Percentiles rank a stretch among this genome's conserved stretches.
These are phyloP conservation scores for Ricordea florida DNA, from an alignment of 92 coral and sea anemone genomes.

Conservation along the genomic window DNA sequence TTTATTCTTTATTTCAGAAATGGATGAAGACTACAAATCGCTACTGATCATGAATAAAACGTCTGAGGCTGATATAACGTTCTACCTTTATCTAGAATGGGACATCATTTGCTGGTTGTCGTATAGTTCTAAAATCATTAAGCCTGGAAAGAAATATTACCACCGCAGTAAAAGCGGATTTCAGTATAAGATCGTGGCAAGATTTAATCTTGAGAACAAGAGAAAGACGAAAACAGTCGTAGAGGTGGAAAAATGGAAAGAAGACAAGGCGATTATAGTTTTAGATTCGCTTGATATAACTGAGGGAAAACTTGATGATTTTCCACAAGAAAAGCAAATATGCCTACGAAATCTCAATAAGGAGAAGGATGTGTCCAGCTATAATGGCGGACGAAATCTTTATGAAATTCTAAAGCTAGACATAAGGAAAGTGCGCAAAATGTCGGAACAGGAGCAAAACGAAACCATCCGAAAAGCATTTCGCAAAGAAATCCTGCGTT, in stretches of 20 bases:
- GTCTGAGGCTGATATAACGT: slow-evolving; percentile 10
- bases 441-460: slow-evolving; percentile 13
- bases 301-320: slow-evolving; percentile 10
- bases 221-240: not conserved
- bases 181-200: slow-evolving; percentile 20
- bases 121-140: slow-evolving; percentile 10
- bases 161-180: slow-evolving; percentile 1
- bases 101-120: slow-evolving; percentile 36
- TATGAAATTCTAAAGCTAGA: slow-evolving; percentile 46
- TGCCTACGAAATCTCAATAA: slow-evolving; percentile 40
- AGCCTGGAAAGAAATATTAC: slow-evolving; percentile 11
- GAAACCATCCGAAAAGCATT: slow-evolving; percentile 13
- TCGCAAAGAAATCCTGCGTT: slow-evolving; percentile 24
- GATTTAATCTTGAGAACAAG: slow-evolving; percentile 11
- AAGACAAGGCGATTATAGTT: slow-evolving; percentile 7
- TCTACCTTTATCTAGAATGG: not conserved
- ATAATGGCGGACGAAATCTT: slow-evolving; percentile 8
- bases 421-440: slow-evolving; percentile 40
- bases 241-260: not conserved
- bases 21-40: slow-evolving; percentile 25
- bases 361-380: slow-evolving; percentile 10
- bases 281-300: not conserved
- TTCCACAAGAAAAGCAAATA: slow-evolving; percentile 13
- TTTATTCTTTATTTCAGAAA: no score
- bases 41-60: slow-evolving; percentile 40